Evolutionary conservation across 2,888 invertebrate species (phyloP), one percentile per base, ranked within the genome.

Genomic region (Clistopyga incitator): DNA sequence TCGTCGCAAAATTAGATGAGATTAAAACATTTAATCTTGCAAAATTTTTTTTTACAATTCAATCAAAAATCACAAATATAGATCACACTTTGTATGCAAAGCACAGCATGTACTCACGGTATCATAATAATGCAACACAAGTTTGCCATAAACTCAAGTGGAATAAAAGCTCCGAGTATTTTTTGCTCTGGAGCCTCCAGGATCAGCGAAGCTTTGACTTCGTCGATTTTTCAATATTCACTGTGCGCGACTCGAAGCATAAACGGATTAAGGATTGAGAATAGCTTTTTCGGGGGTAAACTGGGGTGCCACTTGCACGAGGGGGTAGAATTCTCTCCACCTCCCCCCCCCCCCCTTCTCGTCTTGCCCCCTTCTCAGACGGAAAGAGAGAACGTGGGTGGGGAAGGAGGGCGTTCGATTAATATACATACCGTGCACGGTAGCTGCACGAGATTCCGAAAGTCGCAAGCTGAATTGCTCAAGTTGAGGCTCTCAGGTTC

Each of bases 181-280:
- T 34, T 23, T 10, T 34, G 29, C 34, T 6, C n/a, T n/a, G 2
- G 18, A 59, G 18, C 13, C 15, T 59, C 29, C 38, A 67, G 71
- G 42, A 47, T 75, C 70, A 76, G 29, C 68, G 18, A 34, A 72
- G 45, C 15, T 23, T 47, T 65, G 74, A 80, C 42, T 75, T 54
- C n/a, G 34, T 70, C 86, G 87, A 89, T 89, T 90, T 90, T 90
- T 90, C 90, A 90, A 90, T 90, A 90, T 90, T 90, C 90, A 88
- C 85, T 83, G 85, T 86, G 85, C 90, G 85, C 87, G 87, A 88
- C 89, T 89, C 86, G 87, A 84, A 86, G 81, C 85, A 85, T 90
- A 90, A 90, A 89, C 87, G 90, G 90, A 90, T 90, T 90, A 91
- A 80, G 83, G 86, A 80, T 87, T 84, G 90, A 89, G 91, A 90